Evolutionary conservation across 2,888 invertebrate species (phyloP), one percentile per base, ranked within the genome.

Genomic region (Syrphus vitripennis): DNA sequence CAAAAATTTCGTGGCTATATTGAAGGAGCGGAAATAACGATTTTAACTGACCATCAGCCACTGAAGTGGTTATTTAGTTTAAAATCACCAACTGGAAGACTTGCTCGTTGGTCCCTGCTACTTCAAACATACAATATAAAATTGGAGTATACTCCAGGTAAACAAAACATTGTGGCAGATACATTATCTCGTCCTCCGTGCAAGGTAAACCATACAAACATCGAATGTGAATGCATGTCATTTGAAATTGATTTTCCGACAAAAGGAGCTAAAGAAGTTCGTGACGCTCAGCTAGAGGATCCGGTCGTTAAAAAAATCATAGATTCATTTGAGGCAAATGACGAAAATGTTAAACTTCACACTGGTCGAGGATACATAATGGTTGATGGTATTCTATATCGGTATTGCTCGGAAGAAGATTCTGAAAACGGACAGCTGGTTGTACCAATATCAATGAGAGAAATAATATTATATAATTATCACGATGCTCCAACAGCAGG

Each of bases 21-120:
- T n/a, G 61, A 61, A 21, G 40, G 61, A 31, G 31, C 59, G 34
- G 59, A 59, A 59, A 40, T 61, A 40, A 24, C 61, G 4, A 55
- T 55, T 31, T 55, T 24, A 3, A n/a, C n/a, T n/a, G 93, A 93
- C 77, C 93, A 93, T 74, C 91, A 92, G 78, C 92, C 93, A 0
- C 87, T 94, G 24, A 91, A 92, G 89, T 93, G 92, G 92, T 81
- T 93, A 14, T 80, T 91, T 80, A 88, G 4, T 83, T 87, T 31
- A 7, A 31, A 31, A 31, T 7, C 31, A 31, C 31, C 31, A 31
- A 37, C 14, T 12, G 31, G 55, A 55, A 29, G 55, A 31, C 55
- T 31, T 4, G 31, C 16, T 55, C 55, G 31, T 31, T 55, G 26
- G 26, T 31, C n/a, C n/a, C n/a, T n/a, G n/a, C n/a, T n/a, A n/a